A percentile compares a stretch with the other conserved stretches of the same genome.
These are phyloP conservation scores for Carduelis carduelis DNA, from an alignment of 2,797 vertebrate genomes.

Conservation along the genomic window DNA sequence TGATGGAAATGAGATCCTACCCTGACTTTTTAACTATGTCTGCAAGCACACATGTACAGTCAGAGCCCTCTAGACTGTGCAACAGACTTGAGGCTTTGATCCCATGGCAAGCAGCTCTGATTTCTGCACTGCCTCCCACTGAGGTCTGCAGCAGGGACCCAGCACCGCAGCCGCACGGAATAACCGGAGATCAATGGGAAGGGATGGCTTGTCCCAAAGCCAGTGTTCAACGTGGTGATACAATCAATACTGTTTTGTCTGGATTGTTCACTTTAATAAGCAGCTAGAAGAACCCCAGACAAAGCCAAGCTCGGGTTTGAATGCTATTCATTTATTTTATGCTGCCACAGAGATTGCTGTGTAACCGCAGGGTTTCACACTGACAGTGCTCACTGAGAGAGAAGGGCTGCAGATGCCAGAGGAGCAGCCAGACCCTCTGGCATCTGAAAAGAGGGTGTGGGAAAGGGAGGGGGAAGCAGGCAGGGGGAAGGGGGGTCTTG, in stretches of 20 bases:
- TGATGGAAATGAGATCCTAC: constrained; percentile 12
- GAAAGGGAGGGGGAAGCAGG: not conserved
- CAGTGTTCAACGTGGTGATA: not conserved
- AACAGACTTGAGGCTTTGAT: constrained; percentile 39
- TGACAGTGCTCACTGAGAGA: not conserved
- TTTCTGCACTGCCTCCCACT: not conserved
- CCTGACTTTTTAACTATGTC: not conserved
- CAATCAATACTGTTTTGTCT: constrained; percentile 60
- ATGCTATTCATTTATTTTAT: constrained; percentile 56
- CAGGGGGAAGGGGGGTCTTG: not conserved
- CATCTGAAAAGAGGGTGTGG: constrained; percentile 34
- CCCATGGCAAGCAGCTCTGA: constrained; percentile 26
- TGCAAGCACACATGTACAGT: not conserved
- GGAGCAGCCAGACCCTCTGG: constrained; percentile 28
- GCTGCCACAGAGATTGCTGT: constrained; percentile 26
- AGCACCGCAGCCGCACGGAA: not conserved
- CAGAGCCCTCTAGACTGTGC: not conserved
- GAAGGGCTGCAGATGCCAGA: constrained; percentile 47
- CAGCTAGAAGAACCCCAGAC: constrained; percentile 30
- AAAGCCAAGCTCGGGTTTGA: constrained; percentile 25
- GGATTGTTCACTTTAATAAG: constrained; percentile 33
- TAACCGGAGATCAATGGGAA: constrained; percentile 6
- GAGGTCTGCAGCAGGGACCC: constrained; percentile 16
- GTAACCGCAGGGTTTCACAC: constrained; percentile 40
- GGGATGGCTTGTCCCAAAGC: not conserved